phyloP scores from a whole-genome alignment of 2,888 invertebrate genomes.

The Machimus rusticus region DNA sequence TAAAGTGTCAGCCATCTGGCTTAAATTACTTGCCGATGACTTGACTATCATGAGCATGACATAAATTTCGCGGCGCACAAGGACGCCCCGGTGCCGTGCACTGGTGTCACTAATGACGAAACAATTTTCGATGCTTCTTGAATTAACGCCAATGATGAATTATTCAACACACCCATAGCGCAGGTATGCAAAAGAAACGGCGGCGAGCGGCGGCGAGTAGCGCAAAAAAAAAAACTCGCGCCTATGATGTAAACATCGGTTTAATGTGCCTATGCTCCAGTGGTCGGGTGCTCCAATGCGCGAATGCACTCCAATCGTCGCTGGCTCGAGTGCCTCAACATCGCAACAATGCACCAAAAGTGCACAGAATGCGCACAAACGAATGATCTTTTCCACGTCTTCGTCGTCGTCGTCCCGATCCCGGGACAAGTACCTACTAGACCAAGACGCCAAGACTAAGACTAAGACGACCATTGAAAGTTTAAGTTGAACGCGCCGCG shows the following conservation, averaged over 20 bases:
- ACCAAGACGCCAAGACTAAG: background rate
- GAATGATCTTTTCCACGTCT: background rate
- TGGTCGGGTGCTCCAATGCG: background rate
- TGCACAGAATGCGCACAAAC: background rate
- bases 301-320: background rate
- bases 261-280: background rate
- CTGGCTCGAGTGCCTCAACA: background rate
- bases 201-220: background rate
- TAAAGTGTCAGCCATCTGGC: constrained; percentile 17
- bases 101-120: constrained; percentile 34
- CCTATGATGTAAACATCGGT: constrained; percentile 24
- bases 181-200: constrained; percentile 17
- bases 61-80: constrained; percentile 21
- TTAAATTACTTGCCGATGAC: constrained; percentile 25
- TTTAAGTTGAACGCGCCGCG: background rate
- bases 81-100: background rate
- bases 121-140: constrained; percentile 40
- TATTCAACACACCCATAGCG: constrained; percentile 35
- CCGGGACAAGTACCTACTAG: background rate
- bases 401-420: background rate
- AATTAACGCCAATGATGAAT: constrained; percentile 38
- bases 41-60: constrained; percentile 20
- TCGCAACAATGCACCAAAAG: background rate
- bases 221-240: background rate
- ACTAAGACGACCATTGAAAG: constrained; percentile 6